Base-by-base conservation (phyloP, 2,888 invertebrate species). In the Limnephilus lunatus region DNA sequence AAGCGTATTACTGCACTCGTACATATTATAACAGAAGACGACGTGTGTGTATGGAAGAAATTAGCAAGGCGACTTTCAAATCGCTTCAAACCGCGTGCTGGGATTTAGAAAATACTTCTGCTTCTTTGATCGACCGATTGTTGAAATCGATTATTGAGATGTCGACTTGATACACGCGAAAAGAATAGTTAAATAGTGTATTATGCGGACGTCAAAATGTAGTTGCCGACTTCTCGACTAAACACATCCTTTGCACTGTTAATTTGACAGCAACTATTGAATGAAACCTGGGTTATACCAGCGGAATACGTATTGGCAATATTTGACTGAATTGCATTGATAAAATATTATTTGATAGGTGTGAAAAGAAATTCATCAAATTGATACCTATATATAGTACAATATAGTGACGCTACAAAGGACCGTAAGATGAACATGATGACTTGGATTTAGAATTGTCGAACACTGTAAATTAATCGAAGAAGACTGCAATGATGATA, bases 61-160 rank as follows among this genome's bases (percentile, higher is more conserved):
- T 86, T 86, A 86, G 86, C 86, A 11, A 44, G 39, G 44, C 86
- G 39, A 86, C 86, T 86, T 86, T 86, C 86, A 86, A 44, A 86
- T 86, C 30, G 86, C 86, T 86, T 44, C 30, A 25, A 30, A 30
- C 86, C n/a, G 86, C 86, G 86, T 25, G 86, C 12, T 44, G 86
- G 48, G 86, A 86, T 86, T 86, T 86, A 86, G 39, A 44, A 86
- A 86, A 86, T 44, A 30, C 48, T 25, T n/a, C 39, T n/a, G 19
- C 15, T 19, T 19, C 68, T 39, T 86, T 30, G 35, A 86, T 86
- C 48, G 15, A 25, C 44, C 44, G 86, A 86, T 86, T 25, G 35
- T 83, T 83, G 35, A 68, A 68, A 68, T 68, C 68, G 68, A 25
- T 68, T 68, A n/a, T 68, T 68, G 68, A 68, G 68, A 68, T 68